These are phyloP conservation scores for Bagarius yarrelli DNA, from an alignment of 2,113 vertebrate genomes.

Conservation along the genomic window DNA sequence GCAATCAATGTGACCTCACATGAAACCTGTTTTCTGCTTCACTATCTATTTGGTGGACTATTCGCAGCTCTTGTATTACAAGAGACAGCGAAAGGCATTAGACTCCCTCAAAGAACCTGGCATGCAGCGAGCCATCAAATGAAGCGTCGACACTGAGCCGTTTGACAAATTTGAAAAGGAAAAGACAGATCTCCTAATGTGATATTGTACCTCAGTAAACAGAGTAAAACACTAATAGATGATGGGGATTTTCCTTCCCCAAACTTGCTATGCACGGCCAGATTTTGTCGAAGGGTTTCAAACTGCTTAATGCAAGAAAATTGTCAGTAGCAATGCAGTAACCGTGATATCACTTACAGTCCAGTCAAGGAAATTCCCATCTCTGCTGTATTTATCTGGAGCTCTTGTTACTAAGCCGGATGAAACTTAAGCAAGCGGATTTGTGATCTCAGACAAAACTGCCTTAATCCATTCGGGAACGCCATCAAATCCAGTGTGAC, in stretches of 20 bases:
- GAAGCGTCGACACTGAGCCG: neutral
- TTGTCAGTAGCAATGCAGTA: neutral
- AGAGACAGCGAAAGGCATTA: slow-evolving; percentile 31
- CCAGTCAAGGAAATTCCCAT: neutral
- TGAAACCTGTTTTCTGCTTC: neutral
- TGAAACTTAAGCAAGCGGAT: slow-evolving; percentile 66
- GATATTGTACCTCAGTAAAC: slow-evolving; percentile 40
- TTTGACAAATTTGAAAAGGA: slow-evolving; percentile 7
- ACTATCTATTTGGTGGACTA: neutral
- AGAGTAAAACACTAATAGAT: neutral
- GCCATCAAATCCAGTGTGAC: neutral
- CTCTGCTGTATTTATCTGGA: neutral
- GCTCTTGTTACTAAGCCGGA: slow-evolving; percentile 12
- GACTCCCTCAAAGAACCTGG: neutral
- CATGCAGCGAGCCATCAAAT: neutral
- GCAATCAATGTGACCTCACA: neutral
- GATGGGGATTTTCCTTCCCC: neutral
- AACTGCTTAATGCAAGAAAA: neutral
- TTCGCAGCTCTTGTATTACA: slow-evolving; percentile 36
- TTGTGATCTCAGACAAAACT: slow-evolving; percentile 41
- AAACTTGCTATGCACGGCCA: slow-evolving; percentile 3
- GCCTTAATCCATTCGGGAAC: slow-evolving; percentile 21
- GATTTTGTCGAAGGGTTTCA: neutral
- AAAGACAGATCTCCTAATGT: slow-evolving; percentile 37
- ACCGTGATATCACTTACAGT: neutral